These are phyloP conservation scores for Drosophila prosaltans DNA, from an alignment of 1,140 invertebrate species.

Conservation along the genomic window DNA sequence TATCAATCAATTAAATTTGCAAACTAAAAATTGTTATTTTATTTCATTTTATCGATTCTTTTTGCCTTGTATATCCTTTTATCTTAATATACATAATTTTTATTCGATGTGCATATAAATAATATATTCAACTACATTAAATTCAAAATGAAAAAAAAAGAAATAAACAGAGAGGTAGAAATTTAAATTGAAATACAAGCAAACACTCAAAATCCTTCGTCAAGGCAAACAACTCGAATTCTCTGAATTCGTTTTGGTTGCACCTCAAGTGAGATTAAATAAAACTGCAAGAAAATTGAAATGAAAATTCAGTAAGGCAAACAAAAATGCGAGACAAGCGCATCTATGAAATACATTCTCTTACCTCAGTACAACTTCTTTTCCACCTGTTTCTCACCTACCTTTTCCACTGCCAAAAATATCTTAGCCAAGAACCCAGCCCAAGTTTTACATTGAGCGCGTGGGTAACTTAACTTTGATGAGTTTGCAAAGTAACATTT, in stretches of 20 bases:
- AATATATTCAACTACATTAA: background rate
- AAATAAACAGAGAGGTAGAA: conserved; percentile 9
- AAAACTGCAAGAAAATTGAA: conserved; percentile 78
- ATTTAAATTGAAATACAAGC: conserved; percentile 5
- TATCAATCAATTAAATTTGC: too few species aligned
- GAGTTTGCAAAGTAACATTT: conserved; percentile 71
- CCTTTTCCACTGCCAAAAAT: conserved; percentile 47
- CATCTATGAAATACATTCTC: conserved; percentile 42
- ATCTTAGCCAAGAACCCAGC: conserved; percentile 56
- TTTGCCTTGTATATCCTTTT: background rate
- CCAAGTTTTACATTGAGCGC: conserved; percentile 46
- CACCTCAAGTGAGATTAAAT: conserved; percentile 81
- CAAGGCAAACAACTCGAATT: conserved; percentile 54
- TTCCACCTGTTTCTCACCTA: background rate
- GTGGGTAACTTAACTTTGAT: conserved; percentile 75
- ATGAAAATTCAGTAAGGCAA: conserved; percentile 77
- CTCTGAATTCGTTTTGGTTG: conserved; percentile 52
- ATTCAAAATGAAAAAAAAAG: conserved; percentile 7
- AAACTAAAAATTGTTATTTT: too few species aligned
- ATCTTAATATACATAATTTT: background rate
- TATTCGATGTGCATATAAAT: conserved; percentile 1
- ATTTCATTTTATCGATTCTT: too few species aligned
- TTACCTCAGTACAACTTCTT: background rate
- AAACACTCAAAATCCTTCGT: conserved; percentile 4
- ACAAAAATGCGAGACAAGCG: conserved; percentile 75